These are phyloP conservation scores for Augochlorella aurata DNA, from an alignment of 2,888 invertebrate genomes.

Conservation along the genomic window DNA sequence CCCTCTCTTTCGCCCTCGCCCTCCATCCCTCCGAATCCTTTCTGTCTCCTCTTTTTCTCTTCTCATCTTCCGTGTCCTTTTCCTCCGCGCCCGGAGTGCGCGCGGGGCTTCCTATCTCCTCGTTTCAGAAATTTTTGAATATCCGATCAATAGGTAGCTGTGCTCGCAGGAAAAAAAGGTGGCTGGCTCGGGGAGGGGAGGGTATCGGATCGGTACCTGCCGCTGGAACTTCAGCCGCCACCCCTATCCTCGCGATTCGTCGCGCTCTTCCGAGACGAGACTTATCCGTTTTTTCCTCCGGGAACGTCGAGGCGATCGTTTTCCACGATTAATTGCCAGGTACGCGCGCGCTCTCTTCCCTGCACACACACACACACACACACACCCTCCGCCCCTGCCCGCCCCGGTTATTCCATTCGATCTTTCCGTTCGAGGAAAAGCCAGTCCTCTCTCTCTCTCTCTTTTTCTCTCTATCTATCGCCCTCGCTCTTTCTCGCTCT, in stretches of 20 bases:
- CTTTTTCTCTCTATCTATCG: too few relatives aligned
- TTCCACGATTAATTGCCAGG: slow-evolving; percentile 50
- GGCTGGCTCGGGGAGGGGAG: slow-evolving; percentile 61
- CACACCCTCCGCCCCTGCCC: slow-evolving; percentile 1
- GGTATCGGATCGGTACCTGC: slow-evolving; percentile 63
- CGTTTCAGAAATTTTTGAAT: slow-evolving; percentile 79
- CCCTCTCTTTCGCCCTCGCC: slow-evolving; percentile 26
- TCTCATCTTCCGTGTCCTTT: slow-evolving; percentile 52
- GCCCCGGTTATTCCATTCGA: slow-evolving; percentile 2
- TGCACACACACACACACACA: not conserved
- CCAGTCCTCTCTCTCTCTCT: too few relatives aligned
- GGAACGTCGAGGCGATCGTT: slow-evolving; percentile 35
- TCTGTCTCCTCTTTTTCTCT: slow-evolving; percentile 30
- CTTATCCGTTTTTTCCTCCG: slow-evolving; percentile 57
- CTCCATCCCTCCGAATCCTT: not conserved
- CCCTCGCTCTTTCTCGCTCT: too few relatives aligned
- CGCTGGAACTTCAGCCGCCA: slow-evolving; percentile 56
- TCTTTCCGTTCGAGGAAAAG: not conserved
- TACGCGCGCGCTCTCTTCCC: not conserved
- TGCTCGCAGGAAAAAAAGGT: slow-evolving; percentile 69
- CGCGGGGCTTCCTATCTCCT: slow-evolving; percentile 62
- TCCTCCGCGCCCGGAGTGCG: slow-evolving; percentile 37
- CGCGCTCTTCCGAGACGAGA: slow-evolving; percentile 60
- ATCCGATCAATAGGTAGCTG: slow-evolving; percentile 79
- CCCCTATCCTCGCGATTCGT: slow-evolving; percentile 53